Evolutionary conservation across 2,888 invertebrate species (phyloP).

Genomic region (Sialis fuliginosa): DNA sequence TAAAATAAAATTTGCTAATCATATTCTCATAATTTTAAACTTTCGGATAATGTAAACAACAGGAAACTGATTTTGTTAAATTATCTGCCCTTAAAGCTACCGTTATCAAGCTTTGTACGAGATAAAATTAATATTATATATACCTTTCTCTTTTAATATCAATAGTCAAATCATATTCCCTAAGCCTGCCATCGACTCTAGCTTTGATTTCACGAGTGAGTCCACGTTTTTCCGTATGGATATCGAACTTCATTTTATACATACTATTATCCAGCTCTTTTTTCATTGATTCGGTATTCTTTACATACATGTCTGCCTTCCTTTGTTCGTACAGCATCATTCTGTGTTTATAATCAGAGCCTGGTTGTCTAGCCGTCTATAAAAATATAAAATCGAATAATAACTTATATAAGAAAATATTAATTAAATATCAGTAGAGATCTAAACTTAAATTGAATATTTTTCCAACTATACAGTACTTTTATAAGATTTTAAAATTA

Average conservation of each 20-base stretch:
- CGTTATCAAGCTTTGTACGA: neutral
- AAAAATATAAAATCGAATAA: neutral
- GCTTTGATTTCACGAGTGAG: constrained; percentile 16
- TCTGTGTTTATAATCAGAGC: neutral
- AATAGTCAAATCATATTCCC: constrained; percentile 17
- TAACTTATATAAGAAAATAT: no score
- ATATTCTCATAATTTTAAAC: no score
- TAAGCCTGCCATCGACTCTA: constrained; percentile 16
- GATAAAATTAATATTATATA: neutral
- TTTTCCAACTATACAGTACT: no score
- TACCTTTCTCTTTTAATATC: constrained; percentile 10
- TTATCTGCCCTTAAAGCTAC: no score
- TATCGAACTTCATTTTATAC: constrained; percentile 14
- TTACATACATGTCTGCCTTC: neutral
- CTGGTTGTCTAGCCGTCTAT: neutral
- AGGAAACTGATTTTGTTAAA: no score
- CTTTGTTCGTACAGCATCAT: neutral
- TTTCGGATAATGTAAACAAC: no score
- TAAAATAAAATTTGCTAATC: no score
- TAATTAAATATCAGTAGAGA: no score
- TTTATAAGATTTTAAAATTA: no score
- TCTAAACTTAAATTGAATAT: no score
- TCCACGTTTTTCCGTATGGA: constrained; percentile 15
- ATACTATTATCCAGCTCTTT: constrained; percentile 10
- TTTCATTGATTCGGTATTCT: neutral